Base-by-base conservation (phyloP, 2,113 vertebrate species). In the Lepus europaeus region DNA sequence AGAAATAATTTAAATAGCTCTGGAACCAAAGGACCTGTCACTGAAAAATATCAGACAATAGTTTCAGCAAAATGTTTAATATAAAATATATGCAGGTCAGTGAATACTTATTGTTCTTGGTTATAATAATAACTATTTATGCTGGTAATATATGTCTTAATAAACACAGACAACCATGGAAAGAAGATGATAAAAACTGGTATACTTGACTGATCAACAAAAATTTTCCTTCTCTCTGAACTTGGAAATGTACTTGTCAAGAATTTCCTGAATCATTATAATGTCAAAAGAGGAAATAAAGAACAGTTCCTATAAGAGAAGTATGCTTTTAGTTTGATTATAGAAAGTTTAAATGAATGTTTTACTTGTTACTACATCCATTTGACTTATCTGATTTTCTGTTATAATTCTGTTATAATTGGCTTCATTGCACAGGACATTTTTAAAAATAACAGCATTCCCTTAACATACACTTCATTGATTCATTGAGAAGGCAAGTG, bases 1-100 rank as follows among this genome's bases (percentile, higher is more conserved):
- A 91, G 80, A 94, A 91, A 93, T 70, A 89, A 94, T 91, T 87
- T 76, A 51, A 97, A 74, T 72, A 74, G 64, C 70, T 83, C 7
- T 74, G n/a, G 17, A 91, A 96, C 8, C 7, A 88, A 59, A 80
- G 23, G 39, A 6, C 36, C 66, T 83, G 22, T 73, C 66, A 53
- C 17, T 61, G 53, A 68, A 86, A 91, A 79, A 85, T 4, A 81
- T 36, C 78, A 80, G 66, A 36, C n/a, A 85, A 74, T 49, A 56
- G 63, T 81, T 91, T 84, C 11, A 66, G 31, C 19, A 25, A 86
- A 95, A 91, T 2, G 9, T 53, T 89, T 74, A 70, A 31, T 70
- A 66, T 51, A 87, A 68, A 91, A 76, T 84, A 70, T 78, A 39
- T 33, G 51, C 68, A 36, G 4, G 5, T 33, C 59, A 56, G 72